Base-by-base conservation (phyloP, 2,797 vertebrate genomes). In the Galaxias olidus region DNA sequence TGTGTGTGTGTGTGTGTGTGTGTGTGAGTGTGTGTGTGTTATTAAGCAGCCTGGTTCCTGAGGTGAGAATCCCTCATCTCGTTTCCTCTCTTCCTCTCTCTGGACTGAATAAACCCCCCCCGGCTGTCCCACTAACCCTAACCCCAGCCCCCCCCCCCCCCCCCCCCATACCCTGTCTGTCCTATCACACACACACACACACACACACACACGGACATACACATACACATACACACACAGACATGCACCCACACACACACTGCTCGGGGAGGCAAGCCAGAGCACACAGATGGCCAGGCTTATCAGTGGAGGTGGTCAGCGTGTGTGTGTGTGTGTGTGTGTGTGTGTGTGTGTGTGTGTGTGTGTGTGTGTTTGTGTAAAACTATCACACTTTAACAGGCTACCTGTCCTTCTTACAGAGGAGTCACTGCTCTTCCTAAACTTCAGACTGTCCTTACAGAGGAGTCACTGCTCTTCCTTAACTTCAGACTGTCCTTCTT, bases 251-350 rank as follows among this genome's bases (percentile, higher is more conserved):
- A 17, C 40, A 63, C 12, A 12, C 48, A 15, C 47, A 20, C 20
- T 9, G 6, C 48, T 50, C 43, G 68, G 0, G 10, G 66, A 3
- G 30, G 30, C 68, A 73, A 54, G 63, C 61, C 60, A 57, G 11
- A 52, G 61, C 8, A 59, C 71, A 75, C 81, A 86, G 84, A 86
- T 85, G 83, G 72, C 66, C 55, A 17, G 20, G 48, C 58, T 74
- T 66, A 75, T 78, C 68, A 63, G 65, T 50, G 60, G 49, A 65
- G 46, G 68, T 50, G 52, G 42, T 63, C 65, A 42, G n/a, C 55
- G 53, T 78, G 59, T 66, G 55, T 68, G 61, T 45, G 68, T 75
- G 77, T 75, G 60, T 72, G 51, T 73, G 72, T 53, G 10, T 75
- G 58, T 63, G 50, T 69, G 64, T 49, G 68, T 74, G 78, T 76